Percentiles rank a stretch among this genome's conserved stretches.
Evolutionary conservation across 2,888 invertebrate genomes (phyloP).

Genomic region (Conomelus anceps): DNA sequence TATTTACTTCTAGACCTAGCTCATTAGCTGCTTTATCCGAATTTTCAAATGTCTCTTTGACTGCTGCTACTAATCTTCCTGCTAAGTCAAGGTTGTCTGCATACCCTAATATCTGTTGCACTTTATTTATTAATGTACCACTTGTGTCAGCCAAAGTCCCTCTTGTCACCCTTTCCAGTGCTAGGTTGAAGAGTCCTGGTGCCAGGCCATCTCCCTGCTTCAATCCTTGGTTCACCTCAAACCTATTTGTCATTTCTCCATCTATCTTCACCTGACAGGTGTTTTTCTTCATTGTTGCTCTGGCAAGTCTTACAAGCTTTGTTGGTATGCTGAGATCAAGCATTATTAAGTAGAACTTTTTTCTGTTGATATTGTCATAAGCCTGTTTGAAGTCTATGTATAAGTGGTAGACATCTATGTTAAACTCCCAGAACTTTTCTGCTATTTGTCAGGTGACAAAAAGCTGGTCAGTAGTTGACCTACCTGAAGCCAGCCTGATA

Average conservation of each 20-base stretch:
- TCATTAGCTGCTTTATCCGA: too few relatives aligned
- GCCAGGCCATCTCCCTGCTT: constrained; percentile 13
- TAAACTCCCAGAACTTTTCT: constrained; percentile 17
- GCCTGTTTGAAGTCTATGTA: constrained; percentile 19
- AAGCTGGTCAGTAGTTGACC: constrained; percentile 18
- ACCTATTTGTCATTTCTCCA: too few relatives aligned
- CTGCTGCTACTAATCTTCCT: too few relatives aligned
- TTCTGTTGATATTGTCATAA: constrained; percentile 15
- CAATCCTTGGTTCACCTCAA: neutral
- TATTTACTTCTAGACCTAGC: too few relatives aligned
- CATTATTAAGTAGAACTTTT: constrained; percentile 13
- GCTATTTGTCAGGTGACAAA: constrained; percentile 3
- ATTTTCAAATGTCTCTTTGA: too few relatives aligned
- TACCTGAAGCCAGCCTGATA: constrained; percentile 15
- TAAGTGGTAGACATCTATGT: constrained; percentile 12
- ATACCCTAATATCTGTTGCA: too few relatives aligned
- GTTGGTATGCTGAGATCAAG: constrained; percentile 12
- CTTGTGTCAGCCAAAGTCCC: too few relatives aligned
- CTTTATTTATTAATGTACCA: too few relatives aligned
- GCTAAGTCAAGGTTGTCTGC: too few relatives aligned
- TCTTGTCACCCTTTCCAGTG: too few relatives aligned
- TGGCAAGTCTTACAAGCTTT: constrained; percentile 4
- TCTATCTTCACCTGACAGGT: too few relatives aligned
- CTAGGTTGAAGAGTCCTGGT: neutral
- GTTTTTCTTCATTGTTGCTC: too few relatives aligned